Evolutionary conservation across 30 jellyfish, hydroid and myxozoan genomes (phyloP).

Genomic region (Aurelia aurita): DNA sequence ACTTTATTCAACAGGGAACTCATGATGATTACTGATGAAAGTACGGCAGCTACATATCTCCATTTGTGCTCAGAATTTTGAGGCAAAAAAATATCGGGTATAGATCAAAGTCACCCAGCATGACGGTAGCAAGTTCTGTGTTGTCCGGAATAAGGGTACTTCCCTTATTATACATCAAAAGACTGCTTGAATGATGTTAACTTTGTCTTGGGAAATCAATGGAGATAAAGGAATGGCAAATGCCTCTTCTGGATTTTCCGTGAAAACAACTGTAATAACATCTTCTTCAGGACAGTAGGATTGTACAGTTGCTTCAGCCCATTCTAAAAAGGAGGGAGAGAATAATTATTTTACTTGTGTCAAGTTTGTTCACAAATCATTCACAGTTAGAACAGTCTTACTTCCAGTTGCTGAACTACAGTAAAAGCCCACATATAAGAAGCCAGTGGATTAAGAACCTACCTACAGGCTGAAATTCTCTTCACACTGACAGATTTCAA

Average conservation of each 20-base stretch:
- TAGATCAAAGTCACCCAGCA: background rate
- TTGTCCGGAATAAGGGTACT: background rate
- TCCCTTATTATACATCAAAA: background rate
- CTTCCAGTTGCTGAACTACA: no score
- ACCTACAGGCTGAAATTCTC: no score
- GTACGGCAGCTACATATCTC: background rate
- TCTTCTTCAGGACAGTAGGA: slow-evolving; percentile 13
- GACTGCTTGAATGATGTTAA: slow-evolving; percentile 2
- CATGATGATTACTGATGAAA: background rate
- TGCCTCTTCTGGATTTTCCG: slow-evolving; percentile 6
- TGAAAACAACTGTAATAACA: background rate
- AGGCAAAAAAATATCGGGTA: background rate
- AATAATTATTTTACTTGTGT: background rate
- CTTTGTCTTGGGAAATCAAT: background rate
- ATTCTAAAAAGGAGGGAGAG: background rate
- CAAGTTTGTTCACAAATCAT: background rate
- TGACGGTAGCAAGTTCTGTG: background rate
- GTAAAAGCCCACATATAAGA: no score
- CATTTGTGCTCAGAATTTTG: background rate
- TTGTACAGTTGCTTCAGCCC: slow-evolving; percentile 11
- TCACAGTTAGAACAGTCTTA: no score
- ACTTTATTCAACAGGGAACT: no score
- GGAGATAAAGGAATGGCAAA: background rate
- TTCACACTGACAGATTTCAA: no score
- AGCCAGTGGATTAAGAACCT: no score